These are phyloP conservation scores for Melinaea marsaeus DNA, from an alignment of 2,888 invertebrate species.

Conservation along the genomic window DNA sequence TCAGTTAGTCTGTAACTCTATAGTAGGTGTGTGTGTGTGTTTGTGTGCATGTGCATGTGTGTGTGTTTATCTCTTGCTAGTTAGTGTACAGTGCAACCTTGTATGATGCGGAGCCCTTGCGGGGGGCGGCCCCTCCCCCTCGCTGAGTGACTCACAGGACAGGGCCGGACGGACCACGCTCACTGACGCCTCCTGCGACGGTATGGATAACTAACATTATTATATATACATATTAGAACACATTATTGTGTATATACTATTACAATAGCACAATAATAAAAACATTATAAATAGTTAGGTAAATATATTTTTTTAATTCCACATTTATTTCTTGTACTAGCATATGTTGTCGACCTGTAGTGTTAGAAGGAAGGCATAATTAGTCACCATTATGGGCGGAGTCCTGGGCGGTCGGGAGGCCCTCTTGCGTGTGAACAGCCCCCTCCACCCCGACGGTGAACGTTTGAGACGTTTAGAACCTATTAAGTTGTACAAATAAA, in stretches of 20 bases:
- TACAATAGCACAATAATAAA: too few relatives aligned
- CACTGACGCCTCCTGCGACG: slow-evolving; percentile 43
- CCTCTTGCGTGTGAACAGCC: slow-evolving; percentile 83
- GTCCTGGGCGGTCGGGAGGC: slow-evolving; percentile 36
- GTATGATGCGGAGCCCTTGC: slow-evolving; percentile 78
- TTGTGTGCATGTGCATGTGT: too few relatives aligned
- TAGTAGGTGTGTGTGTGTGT: too few relatives aligned
- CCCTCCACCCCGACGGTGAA: slow-evolving; percentile 87
- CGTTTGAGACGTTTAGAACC: slow-evolving; percentile 81
- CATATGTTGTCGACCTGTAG: not conserved
- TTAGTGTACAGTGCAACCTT: slow-evolving; percentile 41
- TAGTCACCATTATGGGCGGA: slow-evolving; percentile 25
- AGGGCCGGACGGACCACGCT: slow-evolving; percentile 56
- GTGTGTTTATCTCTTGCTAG: not conserved
- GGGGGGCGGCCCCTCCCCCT: slow-evolving; percentile 85
- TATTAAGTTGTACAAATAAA: slow-evolving; percentile 31
- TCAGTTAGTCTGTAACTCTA: too few relatives aligned
- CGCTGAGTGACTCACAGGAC: slow-evolving; percentile 83
- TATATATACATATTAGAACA: too few relatives aligned
- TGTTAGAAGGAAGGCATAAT: not conserved
- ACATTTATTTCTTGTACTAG: not conserved
- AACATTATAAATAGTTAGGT: too few relatives aligned
- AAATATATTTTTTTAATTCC: too few relatives aligned
- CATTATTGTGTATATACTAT: too few relatives aligned
- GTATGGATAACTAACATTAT: too few relatives aligned